Percentiles rank a stretch among this genome's conserved stretches.
These are phyloP conservation scores for Misgurnus mizolepis DNA, from an alignment of 2,113 vertebrate species.

Conservation along the genomic window DNA sequence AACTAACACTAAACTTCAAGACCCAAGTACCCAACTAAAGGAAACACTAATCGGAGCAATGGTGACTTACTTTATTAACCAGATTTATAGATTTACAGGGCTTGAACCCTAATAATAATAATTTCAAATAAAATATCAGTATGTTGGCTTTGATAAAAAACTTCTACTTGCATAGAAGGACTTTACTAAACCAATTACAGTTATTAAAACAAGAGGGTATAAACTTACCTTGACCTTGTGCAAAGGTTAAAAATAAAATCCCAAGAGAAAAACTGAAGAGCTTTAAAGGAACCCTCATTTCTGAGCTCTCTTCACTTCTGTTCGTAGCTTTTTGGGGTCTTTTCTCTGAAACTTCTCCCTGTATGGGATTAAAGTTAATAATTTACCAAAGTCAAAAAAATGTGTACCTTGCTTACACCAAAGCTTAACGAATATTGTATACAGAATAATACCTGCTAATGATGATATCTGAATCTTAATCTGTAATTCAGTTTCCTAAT, in stretches of 20 bases:
- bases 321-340: background rate
- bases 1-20: too few species aligned
- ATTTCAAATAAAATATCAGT: too few species aligned
- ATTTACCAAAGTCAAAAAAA: conserved; percentile 32
- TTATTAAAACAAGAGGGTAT: background rate
- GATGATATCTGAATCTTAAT: background rate
- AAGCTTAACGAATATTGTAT: background rate
- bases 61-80: too few species aligned
- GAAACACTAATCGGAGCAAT: too few species aligned
- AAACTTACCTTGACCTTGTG: conserved; percentile 28
- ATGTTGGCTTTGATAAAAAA: too few species aligned
- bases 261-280: conserved; percentile 25
- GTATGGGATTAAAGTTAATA: conserved; percentile 34
- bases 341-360: background rate
- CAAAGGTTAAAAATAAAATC: background rate
- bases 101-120: too few species aligned
- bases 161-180: too few species aligned
- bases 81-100: too few species aligned
- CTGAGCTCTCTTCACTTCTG: background rate
- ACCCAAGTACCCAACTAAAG: too few species aligned
- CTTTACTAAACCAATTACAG: too few species aligned
- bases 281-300: conserved; percentile 29
- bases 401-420: background rate
- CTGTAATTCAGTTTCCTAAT: background rate
- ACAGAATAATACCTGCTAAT: background rate